Conservation (phyloP, 2,797 vertebrate species). For the Acipenser oxyrinchus region DNA sequence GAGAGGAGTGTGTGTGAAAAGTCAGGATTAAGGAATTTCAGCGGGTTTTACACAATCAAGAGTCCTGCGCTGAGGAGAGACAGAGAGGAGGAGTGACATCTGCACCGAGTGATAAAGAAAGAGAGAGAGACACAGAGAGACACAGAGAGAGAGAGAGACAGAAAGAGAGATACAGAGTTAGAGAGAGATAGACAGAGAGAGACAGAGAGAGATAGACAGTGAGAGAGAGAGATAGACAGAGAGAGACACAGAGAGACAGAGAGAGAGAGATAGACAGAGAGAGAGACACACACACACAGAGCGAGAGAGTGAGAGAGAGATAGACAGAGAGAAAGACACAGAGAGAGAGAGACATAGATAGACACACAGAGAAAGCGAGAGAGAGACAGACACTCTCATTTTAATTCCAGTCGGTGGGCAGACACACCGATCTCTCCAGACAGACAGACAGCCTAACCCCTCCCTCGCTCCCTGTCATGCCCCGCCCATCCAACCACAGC, state of each 20-base stretch:
- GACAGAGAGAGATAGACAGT: background rate
- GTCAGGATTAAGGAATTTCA: no score
- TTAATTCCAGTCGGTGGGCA: background rate
- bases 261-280: slow-evolving; percentile 8
- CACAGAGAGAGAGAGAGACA: background rate
- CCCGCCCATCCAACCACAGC: slow-evolving; percentile 36
- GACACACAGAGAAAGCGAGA: background rate
- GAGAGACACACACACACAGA: slow-evolving; percentile 27
- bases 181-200: slow-evolving; percentile 7
- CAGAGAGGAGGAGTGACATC: no score
- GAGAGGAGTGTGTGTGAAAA: no score
- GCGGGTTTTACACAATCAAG: no score
- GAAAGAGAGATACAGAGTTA: background rate
- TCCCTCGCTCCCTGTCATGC: background rate
- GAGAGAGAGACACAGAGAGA: background rate
- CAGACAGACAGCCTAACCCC: background rate
- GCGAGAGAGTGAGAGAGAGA: slow-evolving; percentile 2
- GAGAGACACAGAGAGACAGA: slow-evolving; percentile 24
- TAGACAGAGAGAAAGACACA: no score
- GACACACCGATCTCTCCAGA: background rate
- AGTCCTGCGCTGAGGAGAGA: no score
- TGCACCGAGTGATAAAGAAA: background rate
- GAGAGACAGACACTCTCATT: slow-evolving; percentile 2
- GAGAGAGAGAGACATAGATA: slow-evolving; percentile 14
- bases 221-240: slow-evolving; percentile 44